A percentile compares a stretch with the other conserved stretches of the same genome.
Conservation (phyloP, 1,140 invertebrate species). For the Drosophila willistoni region DNA sequence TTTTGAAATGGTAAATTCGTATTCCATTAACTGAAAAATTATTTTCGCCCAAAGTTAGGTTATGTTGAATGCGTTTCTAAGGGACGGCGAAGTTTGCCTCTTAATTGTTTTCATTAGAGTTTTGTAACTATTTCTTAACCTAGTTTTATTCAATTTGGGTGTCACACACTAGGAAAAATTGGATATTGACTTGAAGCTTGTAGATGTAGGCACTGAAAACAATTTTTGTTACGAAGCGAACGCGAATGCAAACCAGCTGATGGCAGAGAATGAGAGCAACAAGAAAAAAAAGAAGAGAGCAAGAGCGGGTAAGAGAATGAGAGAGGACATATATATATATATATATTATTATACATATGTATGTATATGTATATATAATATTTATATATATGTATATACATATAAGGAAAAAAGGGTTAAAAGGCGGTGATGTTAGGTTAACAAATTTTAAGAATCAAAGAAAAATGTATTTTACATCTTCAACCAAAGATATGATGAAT, state of each 20-base stretch:
- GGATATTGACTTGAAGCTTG: slow-evolving; percentile 36
- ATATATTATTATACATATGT: background rate
- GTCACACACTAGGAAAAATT: slow-evolving; percentile 43
- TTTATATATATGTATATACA: background rate
- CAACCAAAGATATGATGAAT: background rate
- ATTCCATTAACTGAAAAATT: background rate
- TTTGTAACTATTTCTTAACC: slow-evolving; percentile 31
- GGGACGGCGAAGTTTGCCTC: background rate
- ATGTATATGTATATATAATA: background rate
- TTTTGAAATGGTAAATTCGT: background rate
- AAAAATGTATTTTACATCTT: slow-evolving; percentile 20
- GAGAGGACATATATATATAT: slow-evolving; percentile 37
- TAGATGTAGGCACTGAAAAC: slow-evolving; percentile 49
- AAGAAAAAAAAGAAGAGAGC: slow-evolving; percentile 31
- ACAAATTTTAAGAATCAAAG: background rate
- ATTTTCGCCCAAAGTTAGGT: slow-evolving; percentile 49
- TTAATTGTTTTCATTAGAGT: background rate
- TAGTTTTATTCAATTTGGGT: slow-evolving; percentile 27
- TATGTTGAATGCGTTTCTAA: slow-evolving; percentile 42
- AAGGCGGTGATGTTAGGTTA: background rate
- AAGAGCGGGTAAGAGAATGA: background rate
- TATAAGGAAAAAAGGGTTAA: background rate
- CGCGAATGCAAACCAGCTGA: slow-evolving; percentile 67
- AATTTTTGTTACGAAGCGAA: slow-evolving; percentile 52
- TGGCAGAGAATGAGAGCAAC: slow-evolving; percentile 39